Evolutionary conservation across 2,113 vertebrate genomes (phyloP).

Genomic region (Dermatemys mawii): DNA sequence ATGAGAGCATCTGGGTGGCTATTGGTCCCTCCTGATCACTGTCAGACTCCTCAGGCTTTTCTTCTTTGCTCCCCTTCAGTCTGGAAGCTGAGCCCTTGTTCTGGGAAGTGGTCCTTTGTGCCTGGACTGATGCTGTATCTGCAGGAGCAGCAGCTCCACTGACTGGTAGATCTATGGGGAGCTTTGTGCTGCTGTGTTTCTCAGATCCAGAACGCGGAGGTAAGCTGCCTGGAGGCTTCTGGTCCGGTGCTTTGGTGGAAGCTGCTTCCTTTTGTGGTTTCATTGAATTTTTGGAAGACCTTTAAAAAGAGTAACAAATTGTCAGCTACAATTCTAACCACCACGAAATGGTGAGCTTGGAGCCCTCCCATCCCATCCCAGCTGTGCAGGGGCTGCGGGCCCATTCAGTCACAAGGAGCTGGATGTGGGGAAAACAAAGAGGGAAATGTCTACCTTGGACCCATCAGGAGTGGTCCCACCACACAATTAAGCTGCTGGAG

Average conservation of each 20-base stretch:
- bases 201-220: slow-evolving; percentile 35
- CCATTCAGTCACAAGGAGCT: background rate
- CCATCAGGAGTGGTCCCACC: background rate
- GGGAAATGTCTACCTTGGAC: background rate
- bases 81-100: slow-evolving; percentile 38
- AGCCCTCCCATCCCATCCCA: background rate
- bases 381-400: background rate
- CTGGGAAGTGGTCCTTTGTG: slow-evolving; percentile 28
- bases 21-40: slow-evolving; percentile 89
- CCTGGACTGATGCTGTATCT: background rate
- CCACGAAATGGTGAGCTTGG: background rate
- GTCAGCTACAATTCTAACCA: background rate
- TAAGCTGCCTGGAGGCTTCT: slow-evolving; percentile 27
- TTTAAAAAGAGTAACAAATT: slow-evolving; percentile 23
- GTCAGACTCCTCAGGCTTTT: slow-evolving; percentile 83
- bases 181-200: slow-evolving; percentile 27
- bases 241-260: slow-evolving; percentile 69
- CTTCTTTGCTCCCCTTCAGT: slow-evolving; percentile 51
- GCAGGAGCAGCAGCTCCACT: background rate
- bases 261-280: slow-evolving; percentile 63
- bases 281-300: slow-evolving; percentile 72
- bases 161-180: background rate
- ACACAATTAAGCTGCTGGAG: background rate
- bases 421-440: background rate
- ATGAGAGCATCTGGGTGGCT: slow-evolving; percentile 95